Conservation (phyloP, 2,797 vertebrate genomes). For the Potorous gilbertii region DNA sequence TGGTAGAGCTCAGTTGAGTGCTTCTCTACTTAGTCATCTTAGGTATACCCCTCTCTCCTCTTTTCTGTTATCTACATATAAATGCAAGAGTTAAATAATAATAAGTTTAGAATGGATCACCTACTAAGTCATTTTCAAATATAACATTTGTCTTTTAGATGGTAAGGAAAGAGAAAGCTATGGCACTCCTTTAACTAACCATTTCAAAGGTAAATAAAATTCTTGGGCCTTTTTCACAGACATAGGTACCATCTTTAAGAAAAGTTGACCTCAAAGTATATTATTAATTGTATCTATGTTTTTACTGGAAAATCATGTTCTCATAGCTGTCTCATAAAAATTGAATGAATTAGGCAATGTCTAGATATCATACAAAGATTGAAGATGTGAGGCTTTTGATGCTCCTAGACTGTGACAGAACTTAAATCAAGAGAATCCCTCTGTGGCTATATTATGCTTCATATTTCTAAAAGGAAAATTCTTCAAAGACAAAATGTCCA, state of each 20-base stretch:
- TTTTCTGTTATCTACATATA: too few relatives aligned
- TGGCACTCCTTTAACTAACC: too few relatives aligned
- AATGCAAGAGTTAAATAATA: too few relatives aligned
- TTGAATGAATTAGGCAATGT: not conserved
- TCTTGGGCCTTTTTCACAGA: too few relatives aligned
- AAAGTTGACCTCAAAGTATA: not conserved
- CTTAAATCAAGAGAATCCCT: not conserved
- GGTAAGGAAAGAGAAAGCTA: too few relatives aligned
- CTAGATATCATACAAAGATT: not conserved
- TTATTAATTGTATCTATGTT: not conserved
- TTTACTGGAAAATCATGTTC: not conserved
- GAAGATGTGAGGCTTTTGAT: not conserved
- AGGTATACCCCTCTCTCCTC: too few relatives aligned
- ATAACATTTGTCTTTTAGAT: too few relatives aligned
- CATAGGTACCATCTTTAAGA: not conserved
- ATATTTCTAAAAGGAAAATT: not conserved
- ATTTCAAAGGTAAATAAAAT: too few relatives aligned
- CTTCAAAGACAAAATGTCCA: not conserved
- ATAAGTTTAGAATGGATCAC: too few relatives aligned
- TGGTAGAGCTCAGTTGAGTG: too few relatives aligned
- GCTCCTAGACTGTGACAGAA: not conserved
- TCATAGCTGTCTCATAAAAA: not conserved
- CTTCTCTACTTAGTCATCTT: too few relatives aligned
- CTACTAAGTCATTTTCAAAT: too few relatives aligned
- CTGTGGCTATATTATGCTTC: not conserved